Conservation (phyloP, 2,888 invertebrate genomes). For the Anthophora plumipes region DNA sequence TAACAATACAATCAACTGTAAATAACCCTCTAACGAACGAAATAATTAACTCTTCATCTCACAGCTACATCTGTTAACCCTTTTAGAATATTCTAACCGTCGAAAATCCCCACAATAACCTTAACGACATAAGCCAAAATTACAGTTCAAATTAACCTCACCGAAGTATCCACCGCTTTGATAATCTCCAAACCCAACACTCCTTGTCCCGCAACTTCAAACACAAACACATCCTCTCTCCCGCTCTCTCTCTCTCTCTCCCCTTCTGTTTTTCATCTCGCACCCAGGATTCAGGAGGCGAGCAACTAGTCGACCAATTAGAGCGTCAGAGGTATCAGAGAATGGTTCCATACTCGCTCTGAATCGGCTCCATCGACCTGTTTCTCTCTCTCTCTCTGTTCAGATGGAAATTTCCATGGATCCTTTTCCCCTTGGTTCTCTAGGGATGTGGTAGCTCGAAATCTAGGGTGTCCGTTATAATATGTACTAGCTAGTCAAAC, state of each 20-base stretch:
- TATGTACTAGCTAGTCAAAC: background rate
- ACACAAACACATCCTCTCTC: background rate
- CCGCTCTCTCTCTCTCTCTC: background rate
- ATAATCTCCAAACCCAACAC: no score
- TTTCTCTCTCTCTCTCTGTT: background rate
- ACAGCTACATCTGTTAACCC: no score
- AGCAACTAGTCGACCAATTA: slow-evolving; percentile 9
- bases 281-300: background rate
- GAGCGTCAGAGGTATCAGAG: background rate
- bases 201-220: background rate
- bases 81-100: no score
- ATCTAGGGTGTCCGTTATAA: slow-evolving; percentile 35
- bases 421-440: slow-evolving; percentile 44
- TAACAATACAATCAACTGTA: no score
- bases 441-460: slow-evolving; percentile 13
- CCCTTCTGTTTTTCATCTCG: background rate
- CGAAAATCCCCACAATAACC: no score
- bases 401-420: slow-evolving; percentile 46
- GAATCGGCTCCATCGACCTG: background rate
- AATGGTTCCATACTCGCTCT: background rate
- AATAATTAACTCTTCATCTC: no score
- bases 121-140: no score
- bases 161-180: no score
- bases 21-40: no score
- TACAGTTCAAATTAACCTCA: no score